Percentiles rank a stretch among this genome's conserved stretches.
These are phyloP conservation scores for Chelon labrosus DNA, from an alignment of 2,797 vertebrate genomes.

Conservation along the genomic window DNA sequence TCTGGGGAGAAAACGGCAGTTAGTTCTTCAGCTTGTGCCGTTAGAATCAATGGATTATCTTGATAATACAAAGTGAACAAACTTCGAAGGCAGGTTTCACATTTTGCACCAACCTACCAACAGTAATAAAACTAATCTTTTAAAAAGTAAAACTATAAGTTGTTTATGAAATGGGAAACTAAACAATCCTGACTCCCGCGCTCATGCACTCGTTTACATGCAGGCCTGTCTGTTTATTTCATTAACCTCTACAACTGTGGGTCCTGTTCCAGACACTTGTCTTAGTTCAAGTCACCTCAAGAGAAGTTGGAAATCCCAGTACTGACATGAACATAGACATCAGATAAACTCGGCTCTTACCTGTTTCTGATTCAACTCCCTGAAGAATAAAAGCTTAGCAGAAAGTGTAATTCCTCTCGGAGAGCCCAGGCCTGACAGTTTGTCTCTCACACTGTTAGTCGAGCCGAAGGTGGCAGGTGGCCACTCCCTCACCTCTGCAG, in stretches of 20 bases:
- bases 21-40: neutral
- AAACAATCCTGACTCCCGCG: neutral
- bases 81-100: neutral
- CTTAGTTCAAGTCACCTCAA: neutral
- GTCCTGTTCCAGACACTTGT: neutral
- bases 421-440: slow-evolving; percentile 33
- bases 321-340: neutral
- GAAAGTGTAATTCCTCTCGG: slow-evolving; percentile 36
- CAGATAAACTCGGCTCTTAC: slow-evolving; percentile 28
- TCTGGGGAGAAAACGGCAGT: slow-evolving; percentile 22
- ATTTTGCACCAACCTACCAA: neutral
- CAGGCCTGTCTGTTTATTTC: neutral
- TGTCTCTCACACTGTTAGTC: neutral
- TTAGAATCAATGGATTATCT: neutral
- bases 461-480: slow-evolving; percentile 57
- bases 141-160: neutral
- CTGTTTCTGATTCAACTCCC: slow-evolving; percentile 37
- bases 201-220: neutral
- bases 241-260: slow-evolving; percentile 9
- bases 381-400: neutral
- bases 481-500: slow-evolving; percentile 77
- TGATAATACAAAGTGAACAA: neutral
- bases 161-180: neutral
- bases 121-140: rapidly evolving
- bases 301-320: neutral